A percentile compares a stretch with the other conserved stretches of the same genome.
These are phyloP conservation scores for Cantharis lateralis DNA, from an alignment of 2,888 invertebrate genomes.

Conservation along the genomic window DNA sequence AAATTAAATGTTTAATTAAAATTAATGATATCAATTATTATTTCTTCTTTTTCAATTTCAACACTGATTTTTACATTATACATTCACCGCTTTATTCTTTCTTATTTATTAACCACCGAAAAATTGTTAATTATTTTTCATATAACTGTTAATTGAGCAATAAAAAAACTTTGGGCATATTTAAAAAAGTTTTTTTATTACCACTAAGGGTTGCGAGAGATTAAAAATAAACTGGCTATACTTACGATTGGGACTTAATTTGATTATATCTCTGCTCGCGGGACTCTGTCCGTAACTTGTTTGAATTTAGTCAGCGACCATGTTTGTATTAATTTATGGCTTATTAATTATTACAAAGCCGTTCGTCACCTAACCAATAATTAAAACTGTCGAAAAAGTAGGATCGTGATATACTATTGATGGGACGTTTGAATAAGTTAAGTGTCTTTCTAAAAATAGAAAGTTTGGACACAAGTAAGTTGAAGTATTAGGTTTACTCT, in stretches of 20 bases:
- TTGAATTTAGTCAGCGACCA: not conserved
- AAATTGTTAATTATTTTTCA: not conserved
- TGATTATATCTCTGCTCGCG: not conserved
- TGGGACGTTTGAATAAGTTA: not conserved
- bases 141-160: not conserved
- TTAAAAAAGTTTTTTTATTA: not conserved
- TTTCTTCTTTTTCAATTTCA: not conserved
- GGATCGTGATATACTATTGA: not conserved
- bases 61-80: not conserved
- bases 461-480: not conserved
- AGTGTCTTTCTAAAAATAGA: not conserved
- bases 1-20: not conserved
- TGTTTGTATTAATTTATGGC: not conserved
- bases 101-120: not conserved
- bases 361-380: not conserved
- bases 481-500: not conserved
- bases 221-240: not conserved
- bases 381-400: not conserved
- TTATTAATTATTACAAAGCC: not conserved
- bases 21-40: not conserved
- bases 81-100: not conserved
- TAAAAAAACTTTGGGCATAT: not conserved
- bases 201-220: not conserved
- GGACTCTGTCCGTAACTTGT: not conserved
- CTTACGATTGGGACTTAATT: not conserved